Base-by-base conservation (phyloP, 2,888 invertebrate genomes). In the Ormyrus pomaceus region DNA sequence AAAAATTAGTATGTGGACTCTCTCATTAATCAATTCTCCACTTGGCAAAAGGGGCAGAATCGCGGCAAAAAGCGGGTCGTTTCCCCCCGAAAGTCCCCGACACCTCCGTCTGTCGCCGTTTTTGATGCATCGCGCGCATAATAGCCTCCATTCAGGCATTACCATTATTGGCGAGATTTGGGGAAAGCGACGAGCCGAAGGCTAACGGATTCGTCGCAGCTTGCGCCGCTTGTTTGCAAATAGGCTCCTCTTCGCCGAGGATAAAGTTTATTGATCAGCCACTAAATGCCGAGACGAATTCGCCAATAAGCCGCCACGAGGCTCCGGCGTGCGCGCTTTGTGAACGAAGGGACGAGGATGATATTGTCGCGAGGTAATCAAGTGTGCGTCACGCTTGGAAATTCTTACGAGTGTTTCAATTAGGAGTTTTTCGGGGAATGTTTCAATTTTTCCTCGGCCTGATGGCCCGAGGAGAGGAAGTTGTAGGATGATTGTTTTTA, bases 161-260 rank as follows among this genome's bases (percentile, higher is more conserved):
- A 87, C 86, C 87, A 89, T 89, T 89, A 89, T 89, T 89, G 88
- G 87, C 83, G 86, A 89, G 87, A 90, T 89, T 90, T 89, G 86
- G 90, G 90, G 89, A 90, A 89, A 89, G 85, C 83, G 86, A 85
- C 87, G 83, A 86, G 56, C 8, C n/a, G 11, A 48, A 55, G 8
- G 76, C 48, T 87, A 90, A 89, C 89, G 88, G 89, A 90, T 90
- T 89, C 88, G 89, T 86, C 84, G 88, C 90, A 90, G 90, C 89
- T 90, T 90, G 89, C 88, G 83, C 82, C 5, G 19, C 9, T 83
- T 89, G 89, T 90, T 90, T 90, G 89, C 89, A 90, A 90, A 90
- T 90, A 90, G 88, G 86, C 83, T 34, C 34, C 85, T 85, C 34
- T 34, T 2, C 48, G 84, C 86, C 19, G 8, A 56, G 64, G 87